Evolutionary conservation across 2,113 vertebrate species (phyloP).

Genomic region (Trachemys scripta): DNA sequence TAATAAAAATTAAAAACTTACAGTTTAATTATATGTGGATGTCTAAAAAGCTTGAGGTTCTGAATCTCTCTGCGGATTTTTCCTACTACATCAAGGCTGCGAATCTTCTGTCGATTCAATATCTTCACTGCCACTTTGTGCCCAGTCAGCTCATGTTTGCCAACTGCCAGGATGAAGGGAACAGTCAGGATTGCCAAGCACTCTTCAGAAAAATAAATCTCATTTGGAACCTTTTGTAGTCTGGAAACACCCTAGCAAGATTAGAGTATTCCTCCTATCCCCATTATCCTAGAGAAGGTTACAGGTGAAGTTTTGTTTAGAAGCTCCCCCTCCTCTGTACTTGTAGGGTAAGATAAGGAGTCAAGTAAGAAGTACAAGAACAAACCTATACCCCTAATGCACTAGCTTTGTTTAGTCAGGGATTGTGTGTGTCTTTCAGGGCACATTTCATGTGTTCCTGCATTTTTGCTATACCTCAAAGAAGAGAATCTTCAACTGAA

Average conservation of each 20-base stretch:
- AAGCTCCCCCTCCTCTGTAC: not conserved
- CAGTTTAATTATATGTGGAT: constrained; percentile 99
- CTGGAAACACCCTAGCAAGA: not conserved
- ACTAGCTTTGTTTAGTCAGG: not conserved
- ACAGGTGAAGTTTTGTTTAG: not conserved
- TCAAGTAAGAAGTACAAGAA: rapidly evolving
- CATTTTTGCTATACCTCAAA: not conserved
- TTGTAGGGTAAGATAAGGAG: not conserved
- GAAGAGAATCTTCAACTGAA: not conserved
- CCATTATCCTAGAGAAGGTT: rapidly evolving
- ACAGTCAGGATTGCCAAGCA: not conserved
- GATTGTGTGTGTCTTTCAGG: not conserved
- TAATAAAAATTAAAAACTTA: constrained; percentile 80
- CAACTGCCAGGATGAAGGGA: constrained; percentile 82
- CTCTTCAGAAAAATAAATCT: not conserved
- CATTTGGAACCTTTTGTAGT: not conserved
- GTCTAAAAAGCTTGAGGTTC: constrained; percentile 98
- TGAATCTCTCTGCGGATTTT: constrained; percentile 98
- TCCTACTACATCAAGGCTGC: constrained; percentile 97
- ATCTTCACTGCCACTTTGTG: constrained; percentile 99
- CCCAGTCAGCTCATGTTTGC: constrained; percentile 96
- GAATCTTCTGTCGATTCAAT: constrained; percentile 97
- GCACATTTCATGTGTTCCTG: not conserved
- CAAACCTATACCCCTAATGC: not conserved
- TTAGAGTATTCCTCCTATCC: not conserved